Percentiles rank a stretch among this genome's conserved stretches.
phyloP scores from a whole-genome alignment of 2,797 vertebrate species.

The Chelmon rostratus region DNA sequence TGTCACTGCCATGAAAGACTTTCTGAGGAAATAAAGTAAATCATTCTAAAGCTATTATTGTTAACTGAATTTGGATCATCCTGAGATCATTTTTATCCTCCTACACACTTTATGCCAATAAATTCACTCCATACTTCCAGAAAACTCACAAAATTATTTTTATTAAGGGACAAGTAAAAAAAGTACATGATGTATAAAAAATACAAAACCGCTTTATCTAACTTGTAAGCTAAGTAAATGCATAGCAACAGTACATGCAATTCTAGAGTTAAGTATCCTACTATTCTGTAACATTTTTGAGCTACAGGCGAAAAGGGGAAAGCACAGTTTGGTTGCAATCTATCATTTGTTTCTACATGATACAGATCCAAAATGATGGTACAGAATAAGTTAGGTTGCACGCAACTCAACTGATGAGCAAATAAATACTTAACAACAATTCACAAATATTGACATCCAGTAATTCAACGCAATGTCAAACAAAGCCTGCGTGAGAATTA shows the following conservation, averaged over 20 bases:
- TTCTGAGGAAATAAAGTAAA: neutral
- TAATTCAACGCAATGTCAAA: constrained; percentile 72
- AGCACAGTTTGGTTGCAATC: constrained; percentile 79
- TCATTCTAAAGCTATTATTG: neutral
- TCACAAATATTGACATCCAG: constrained; percentile 82
- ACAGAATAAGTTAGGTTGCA: constrained; percentile 82
- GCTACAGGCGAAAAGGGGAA: constrained; percentile 75
- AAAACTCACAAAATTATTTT: constrained; percentile 89
- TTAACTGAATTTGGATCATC: neutral
- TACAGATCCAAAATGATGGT: constrained; percentile 74
- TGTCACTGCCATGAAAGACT: neutral
- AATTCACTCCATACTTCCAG: constrained; percentile 39
- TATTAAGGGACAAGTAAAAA: constrained; percentile 89
- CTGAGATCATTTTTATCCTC: neutral
- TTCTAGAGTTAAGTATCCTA: constrained; percentile 83
- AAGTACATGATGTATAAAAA: constrained; percentile 94
- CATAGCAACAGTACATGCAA: constrained; percentile 96
- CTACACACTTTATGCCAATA: constrained; percentile 8
- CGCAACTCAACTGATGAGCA: constrained; percentile 76
- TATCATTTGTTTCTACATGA: constrained; percentile 73
- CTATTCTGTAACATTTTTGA: constrained; percentile 65
- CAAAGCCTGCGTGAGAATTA: constrained; percentile 70
- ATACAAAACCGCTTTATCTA: constrained; percentile 94
- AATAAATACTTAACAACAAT: constrained; percentile 84
- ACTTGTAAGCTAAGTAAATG: constrained; percentile 87